Base-by-base conservation (phyloP, 2,797 vertebrate species). In the Allobates femoralis region DNA sequence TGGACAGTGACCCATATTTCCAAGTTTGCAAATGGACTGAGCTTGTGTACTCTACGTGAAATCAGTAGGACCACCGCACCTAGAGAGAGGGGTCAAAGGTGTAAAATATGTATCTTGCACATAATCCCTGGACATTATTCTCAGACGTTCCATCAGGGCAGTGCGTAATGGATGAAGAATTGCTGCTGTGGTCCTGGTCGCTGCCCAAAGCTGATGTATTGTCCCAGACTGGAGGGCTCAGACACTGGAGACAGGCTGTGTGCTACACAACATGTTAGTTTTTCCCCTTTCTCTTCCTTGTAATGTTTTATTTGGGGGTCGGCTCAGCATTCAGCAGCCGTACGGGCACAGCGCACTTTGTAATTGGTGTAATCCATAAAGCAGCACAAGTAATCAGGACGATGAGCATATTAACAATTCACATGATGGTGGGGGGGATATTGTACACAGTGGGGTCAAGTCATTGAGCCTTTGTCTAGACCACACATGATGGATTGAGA, bases 11-110 rank as follows among this genome's bases (percentile, higher is more conserved):
- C 2, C 23, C 15, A 3, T 46, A 46, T 12, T 73, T 0, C 5
- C n/a, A 71, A 0, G 4, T 78, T 60, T 78, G 32, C 28, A 32
- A 51, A 58, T 34, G 23, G 26, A n/a, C 21, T n/a, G 34, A 58
- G 55, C 16, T 55, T 58, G 55, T 60, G 14, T 32, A 55, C 3
- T 34, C 6, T 7, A 46, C 41, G 41, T 46, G 41, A 46, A 56
- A 16, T 58, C 5, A 21, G n/a, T n/a, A n/a, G 30, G 53, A 60
- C 76, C 53, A 78, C 21, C 34, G 16, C 56, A 34, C 15, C 26
- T n/a, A 77, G 32, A 50, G 56, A 26, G 7, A 76, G 60, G 75
- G 56, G 75, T 28, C 50, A 76, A 55, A 8, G 55, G 51, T 76
- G 32, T 23, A 56, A 56, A 3, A 58, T 56, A 34, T 58, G 28